Evolutionary conservation across 2,113 vertebrate genomes (phyloP).

Genomic region (Neomonachus schauinslandi): DNA sequence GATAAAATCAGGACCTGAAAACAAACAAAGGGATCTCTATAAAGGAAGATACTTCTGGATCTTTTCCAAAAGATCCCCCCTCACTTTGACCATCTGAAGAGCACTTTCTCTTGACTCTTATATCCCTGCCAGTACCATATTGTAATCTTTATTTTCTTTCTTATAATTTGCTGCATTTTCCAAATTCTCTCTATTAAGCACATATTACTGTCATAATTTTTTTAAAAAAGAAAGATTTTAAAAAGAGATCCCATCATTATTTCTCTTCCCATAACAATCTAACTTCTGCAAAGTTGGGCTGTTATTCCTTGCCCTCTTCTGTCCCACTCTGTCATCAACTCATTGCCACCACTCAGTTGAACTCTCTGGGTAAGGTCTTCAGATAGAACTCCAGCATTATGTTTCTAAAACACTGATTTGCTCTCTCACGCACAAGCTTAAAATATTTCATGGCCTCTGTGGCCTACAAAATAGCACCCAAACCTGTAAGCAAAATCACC

Average conservation of each 20-base stretch:
- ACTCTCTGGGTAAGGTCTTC: not conserved
- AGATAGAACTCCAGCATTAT: not conserved
- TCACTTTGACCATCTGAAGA: not conserved
- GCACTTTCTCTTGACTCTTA: not conserved
- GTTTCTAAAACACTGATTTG: not conserved
- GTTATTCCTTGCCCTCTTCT: not conserved
- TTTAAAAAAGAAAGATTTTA: not conserved
- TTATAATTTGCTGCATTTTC: slow-evolving; percentile 13
- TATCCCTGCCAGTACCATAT: not conserved
- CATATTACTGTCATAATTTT: not conserved
- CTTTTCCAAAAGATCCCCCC: not conserved
- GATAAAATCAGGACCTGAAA: not conserved
- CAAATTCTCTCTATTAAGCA: not conserved
- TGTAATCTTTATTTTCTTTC: not conserved
- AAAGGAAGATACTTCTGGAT: not conserved
- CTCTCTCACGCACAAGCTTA: not conserved
- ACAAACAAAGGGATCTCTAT: not conserved
- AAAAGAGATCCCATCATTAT: not conserved
- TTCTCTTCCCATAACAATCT: not conserved
- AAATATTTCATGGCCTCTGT: not conserved
- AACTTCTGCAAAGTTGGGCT: not conserved
- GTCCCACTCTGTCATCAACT: not conserved
- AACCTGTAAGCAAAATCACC: slow-evolving; percentile 1
- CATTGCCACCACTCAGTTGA: not conserved
- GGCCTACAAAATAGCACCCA: not conserved